Evolutionary conservation across 2,888 invertebrate species (phyloP).

Genomic region (Altica lythri): DNA sequence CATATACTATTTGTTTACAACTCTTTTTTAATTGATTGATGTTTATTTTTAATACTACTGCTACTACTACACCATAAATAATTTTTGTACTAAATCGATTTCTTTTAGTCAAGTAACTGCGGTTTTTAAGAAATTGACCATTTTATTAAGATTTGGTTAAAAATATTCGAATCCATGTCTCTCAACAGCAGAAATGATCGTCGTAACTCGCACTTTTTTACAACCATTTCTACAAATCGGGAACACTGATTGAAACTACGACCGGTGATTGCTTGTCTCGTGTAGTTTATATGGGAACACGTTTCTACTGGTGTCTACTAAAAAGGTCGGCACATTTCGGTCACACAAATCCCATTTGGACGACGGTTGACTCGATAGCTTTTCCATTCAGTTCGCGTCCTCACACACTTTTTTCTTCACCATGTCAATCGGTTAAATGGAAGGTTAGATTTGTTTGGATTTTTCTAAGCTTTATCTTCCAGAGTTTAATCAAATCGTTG

Average conservation of each 20-base stretch:
- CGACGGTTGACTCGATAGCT: slow-evolving; percentile 14
- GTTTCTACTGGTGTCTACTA: slow-evolving; percentile 7
- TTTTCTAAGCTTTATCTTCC: no score
- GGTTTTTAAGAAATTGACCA: no score
- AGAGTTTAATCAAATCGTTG: no score
- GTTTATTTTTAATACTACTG: no score
- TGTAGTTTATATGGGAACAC: slow-evolving; percentile 14
- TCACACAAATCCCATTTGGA: slow-evolving; percentile 19
- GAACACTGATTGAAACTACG: slow-evolving; percentile 16
- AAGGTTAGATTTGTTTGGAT: slow-evolving; percentile 12
- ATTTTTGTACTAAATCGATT: no score
- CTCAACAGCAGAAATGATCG: neutral
- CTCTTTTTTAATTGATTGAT: no score
- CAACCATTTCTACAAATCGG: slow-evolving; percentile 6
- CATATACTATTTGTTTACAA: no score
- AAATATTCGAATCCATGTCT: no score
- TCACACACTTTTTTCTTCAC: slow-evolving; percentile 8
- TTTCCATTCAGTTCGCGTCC: slow-evolving; percentile 12
- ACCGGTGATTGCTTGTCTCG: slow-evolving; percentile 6
- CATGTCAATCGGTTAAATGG: slow-evolving; percentile 12
- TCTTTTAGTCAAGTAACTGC: no score
- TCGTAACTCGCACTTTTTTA: slow-evolving; percentile 3
- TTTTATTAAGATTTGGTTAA: no score
- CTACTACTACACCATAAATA: no score
- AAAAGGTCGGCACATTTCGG: slow-evolving; percentile 19